Evolutionary conservation across 2,113 vertebrate genomes (phyloP).

Genomic region (Cottus gobio): DNA sequence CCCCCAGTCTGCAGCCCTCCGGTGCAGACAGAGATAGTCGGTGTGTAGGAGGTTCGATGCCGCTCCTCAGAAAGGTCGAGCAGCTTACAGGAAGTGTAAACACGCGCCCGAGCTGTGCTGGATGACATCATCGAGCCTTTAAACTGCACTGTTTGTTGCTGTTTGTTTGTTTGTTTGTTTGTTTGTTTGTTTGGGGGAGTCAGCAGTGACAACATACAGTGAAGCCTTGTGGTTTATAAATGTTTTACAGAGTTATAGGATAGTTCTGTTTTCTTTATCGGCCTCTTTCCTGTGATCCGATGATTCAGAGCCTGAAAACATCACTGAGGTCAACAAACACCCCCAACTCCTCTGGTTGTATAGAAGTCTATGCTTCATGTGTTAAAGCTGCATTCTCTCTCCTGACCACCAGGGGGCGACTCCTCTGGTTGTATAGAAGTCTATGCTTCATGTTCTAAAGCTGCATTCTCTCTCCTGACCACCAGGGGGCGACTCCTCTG

Average conservation of each 20-base stretch:
- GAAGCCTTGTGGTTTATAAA: too few relatives aligned
- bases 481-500: too few relatives aligned
- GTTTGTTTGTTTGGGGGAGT: background rate
- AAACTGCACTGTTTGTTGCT: background rate
- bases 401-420: too few relatives aligned
- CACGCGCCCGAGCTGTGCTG: background rate
- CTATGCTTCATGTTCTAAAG: too few relatives aligned
- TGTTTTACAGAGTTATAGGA: background rate
- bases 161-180: background rate
- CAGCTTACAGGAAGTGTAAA: background rate
- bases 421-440: too few relatives aligned
- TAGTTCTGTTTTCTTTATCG: too few relatives aligned
- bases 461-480: too few relatives aligned
- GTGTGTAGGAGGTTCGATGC: conserved; percentile 20
- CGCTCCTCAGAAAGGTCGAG: background rate
- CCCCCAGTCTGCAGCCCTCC: conserved; percentile 8
- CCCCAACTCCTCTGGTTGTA: too few relatives aligned
- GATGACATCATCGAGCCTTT: background rate
- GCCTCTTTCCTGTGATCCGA: too few relatives aligned
- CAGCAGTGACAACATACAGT: background rate
- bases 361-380: too few relatives aligned
- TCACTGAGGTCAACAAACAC: background rate
- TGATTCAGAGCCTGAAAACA: background rate
- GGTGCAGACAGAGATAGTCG: conserved; percentile 10
- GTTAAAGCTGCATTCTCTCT: too few relatives aligned